Percentiles rank a stretch among this genome's conserved stretches.
Evolutionary conservation across 2,113 vertebrate species (phyloP).

Genomic region (Casuarius casuarius): DNA sequence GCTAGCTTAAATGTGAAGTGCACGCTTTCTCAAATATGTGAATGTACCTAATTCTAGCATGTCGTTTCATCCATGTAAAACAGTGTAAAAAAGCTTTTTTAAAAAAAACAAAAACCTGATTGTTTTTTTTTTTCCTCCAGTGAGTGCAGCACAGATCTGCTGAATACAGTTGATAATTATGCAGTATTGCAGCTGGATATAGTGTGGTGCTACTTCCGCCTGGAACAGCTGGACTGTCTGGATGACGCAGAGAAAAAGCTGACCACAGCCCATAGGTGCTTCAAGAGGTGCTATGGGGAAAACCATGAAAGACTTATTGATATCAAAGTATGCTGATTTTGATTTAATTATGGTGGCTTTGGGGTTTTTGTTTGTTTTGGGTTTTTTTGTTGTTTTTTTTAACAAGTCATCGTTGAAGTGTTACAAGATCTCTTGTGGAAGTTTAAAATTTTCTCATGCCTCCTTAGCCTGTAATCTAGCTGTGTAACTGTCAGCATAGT

Average conservation of each 20-base stretch:
- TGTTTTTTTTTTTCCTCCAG: slow-evolving; percentile 72
- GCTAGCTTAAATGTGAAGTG: rapidly evolving
- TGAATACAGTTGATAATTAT: slow-evolving; percentile 90
- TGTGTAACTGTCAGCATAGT: not conserved
- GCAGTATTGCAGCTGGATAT: slow-evolving; percentile 96
- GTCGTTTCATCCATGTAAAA: not conserved
- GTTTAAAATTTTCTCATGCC: not conserved
- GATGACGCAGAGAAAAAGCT: slow-evolving; percentile 86
- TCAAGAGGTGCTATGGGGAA: slow-evolving; percentile 91
- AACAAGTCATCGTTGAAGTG: not conserved
- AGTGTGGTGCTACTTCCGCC: slow-evolving; percentile 91
- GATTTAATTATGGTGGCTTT: not conserved
- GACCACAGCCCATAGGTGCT: slow-evolving; percentile 85
- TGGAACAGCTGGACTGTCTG: slow-evolving; percentile 88
- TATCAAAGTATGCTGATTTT: slow-evolving; percentile 86
- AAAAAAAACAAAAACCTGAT: not conserved
- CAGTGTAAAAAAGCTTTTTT: not conserved
- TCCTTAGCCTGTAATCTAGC: not conserved
- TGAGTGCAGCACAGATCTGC: slow-evolving; percentile 82
- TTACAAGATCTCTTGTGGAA: not conserved
- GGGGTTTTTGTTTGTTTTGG: not conserved
- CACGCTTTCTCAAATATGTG: not conserved
- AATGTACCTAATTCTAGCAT: not conserved
- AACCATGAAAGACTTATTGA: slow-evolving; percentile 86
- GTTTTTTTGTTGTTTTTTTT: no score